Conservation (phyloP, 2,888 invertebrate species). For the Pachymerium ferrugineum region DNA sequence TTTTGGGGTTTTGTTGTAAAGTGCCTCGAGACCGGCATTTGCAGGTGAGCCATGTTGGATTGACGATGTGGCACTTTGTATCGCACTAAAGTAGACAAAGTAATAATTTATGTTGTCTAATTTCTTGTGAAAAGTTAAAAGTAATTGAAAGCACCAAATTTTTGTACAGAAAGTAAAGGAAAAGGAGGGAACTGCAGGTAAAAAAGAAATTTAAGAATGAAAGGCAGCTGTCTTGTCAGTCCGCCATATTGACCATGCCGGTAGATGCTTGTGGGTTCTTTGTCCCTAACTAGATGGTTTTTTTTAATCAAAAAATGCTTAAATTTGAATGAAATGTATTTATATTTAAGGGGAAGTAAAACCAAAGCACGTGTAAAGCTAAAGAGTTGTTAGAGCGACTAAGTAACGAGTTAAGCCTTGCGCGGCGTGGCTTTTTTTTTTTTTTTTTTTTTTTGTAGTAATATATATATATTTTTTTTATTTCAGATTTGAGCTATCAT, state of each 20-base stretch:
- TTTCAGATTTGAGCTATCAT: background rate
- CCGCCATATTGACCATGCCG: constrained; percentile 34
- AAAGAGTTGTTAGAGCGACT: too few relatives aligned
- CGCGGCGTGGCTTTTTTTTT: background rate
- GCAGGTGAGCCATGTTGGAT: constrained; percentile 32
- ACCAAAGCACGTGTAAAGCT: too few relatives aligned
- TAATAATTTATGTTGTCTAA: background rate
- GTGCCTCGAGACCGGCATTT: background rate
- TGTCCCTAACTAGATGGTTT: background rate
- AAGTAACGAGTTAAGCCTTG: background rate
- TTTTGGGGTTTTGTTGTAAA: background rate
- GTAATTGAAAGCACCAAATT: background rate
- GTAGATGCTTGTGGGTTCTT: background rate
- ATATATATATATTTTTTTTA: background rate
- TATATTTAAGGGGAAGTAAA: background rate
- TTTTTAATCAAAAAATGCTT: background rate
- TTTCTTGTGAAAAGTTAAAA: background rate
- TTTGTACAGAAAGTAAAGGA: background rate
- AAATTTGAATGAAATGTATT: background rate
- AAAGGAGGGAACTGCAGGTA: background rate
- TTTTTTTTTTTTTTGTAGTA: too few relatives aligned
- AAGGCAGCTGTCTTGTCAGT: background rate
- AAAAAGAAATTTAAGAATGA: background rate
- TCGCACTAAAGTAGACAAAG: background rate
- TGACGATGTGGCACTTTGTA: background rate